Evolutionary conservation across 2,888 invertebrate genomes (phyloP), one percentile per base, ranked within the genome.

Genomic region (Synergus laeviventris): DNA sequence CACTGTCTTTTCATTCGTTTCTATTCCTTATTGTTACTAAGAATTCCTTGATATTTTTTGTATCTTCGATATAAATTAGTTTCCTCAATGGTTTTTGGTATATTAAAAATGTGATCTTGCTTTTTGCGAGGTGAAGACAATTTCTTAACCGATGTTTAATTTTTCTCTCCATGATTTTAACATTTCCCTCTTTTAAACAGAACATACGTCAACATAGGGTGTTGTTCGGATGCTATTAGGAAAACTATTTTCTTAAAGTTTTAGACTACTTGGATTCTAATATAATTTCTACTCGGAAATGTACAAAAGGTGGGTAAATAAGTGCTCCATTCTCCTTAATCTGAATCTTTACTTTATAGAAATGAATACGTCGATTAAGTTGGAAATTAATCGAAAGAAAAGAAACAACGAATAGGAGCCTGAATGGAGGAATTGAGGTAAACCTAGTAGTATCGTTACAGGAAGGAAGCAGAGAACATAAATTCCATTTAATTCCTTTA

Each of bases 381-480:
- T 79, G 73, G 56, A 54, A 76, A 81, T 81, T 77, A 79, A 81
- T 79, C 78, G 74, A 60, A 31, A 14, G 61, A 45, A 77, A 66
- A 74, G 61, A 14, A 61, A 74, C 42, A 74, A 78, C 42, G 62
- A 11, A 76, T 62, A 39, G 77, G 59, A 73, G 24, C 21, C 24
- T 59, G 24, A 24, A 59, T 59, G 24, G 12, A 14, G 21, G 24
- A 14, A 79, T 75, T 79, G 79, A 76, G 73, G 76, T 76, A 81
- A 79, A 76, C 78, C 76, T 78, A 79, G 79, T 78, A 79, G 79
- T 81, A 76, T 76, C 73, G 77, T 78, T 76, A 78, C 56, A 75
- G 74, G 74, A 73, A 56, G 73, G 54, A 79, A 79, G 76, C 64
- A 78, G 79, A 77, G 81, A 76, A 73, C 78, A 76, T 78, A 79